Evolutionary conservation across 2,888 invertebrate genomes (phyloP).

Genomic region (Abrostola triplasia): DNA sequence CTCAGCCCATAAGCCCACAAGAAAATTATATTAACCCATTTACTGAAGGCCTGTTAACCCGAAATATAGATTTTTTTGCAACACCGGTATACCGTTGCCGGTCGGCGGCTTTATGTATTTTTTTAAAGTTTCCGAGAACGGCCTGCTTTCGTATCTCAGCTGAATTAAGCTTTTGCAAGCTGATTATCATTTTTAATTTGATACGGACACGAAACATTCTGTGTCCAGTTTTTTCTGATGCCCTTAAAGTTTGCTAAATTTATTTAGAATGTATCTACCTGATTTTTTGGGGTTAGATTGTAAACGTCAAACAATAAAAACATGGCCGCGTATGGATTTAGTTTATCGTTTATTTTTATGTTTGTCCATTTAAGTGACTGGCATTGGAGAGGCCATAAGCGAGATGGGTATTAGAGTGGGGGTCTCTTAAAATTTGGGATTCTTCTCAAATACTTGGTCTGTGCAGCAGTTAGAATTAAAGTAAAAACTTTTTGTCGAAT

Average conservation of each 20-base stretch:
- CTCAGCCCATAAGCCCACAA: slow-evolving; percentile 40
- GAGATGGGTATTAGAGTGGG: too few species aligned
- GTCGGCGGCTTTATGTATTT: slow-evolving; percentile 68
- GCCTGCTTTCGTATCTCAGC: slow-evolving; percentile 61
- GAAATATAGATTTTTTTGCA: slow-evolving; percentile 64
- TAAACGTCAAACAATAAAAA: slow-evolving; percentile 2
- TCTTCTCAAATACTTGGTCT: too few species aligned
- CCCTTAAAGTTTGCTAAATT: slow-evolving; percentile 20
- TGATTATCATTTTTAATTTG: slow-evolving; percentile 78
- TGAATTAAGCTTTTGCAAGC: slow-evolving; percentile 73
- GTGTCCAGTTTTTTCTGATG: slow-evolving; percentile 40
- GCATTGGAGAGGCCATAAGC: not conserved
- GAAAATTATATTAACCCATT: slow-evolving; percentile 54
- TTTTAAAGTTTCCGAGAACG: slow-evolving; percentile 68
- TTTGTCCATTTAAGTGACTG: not conserved
- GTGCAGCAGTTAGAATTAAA: too few species aligned
- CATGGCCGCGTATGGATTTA: slow-evolving; percentile 5
- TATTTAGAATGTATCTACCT: slow-evolving; percentile 39
- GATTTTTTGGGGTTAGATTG: slow-evolving; percentile 21
- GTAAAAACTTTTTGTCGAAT: too few species aligned
- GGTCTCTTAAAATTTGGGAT: too few species aligned
- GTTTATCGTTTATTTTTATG: not conserved
- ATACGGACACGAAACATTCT: slow-evolving; percentile 67
- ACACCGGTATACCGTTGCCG: slow-evolving; percentile 65
- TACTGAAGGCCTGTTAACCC: slow-evolving; percentile 45